Evolutionary conservation across 2,888 invertebrate genomes (phyloP), one percentile per base, ranked within the genome.

Genomic region (Vesta saturnalis): DNA sequence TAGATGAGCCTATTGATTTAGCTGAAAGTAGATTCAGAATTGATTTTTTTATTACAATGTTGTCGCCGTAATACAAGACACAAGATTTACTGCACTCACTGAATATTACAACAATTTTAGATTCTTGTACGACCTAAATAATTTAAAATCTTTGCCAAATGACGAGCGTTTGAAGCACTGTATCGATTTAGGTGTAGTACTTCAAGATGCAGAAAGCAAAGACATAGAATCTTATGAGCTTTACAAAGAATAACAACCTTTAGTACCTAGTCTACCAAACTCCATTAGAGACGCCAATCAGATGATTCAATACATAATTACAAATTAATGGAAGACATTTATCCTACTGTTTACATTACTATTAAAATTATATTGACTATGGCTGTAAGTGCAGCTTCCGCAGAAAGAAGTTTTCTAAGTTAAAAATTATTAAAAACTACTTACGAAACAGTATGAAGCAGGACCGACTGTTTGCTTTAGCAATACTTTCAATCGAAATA

Each of bases 401-500:
- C 43, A 8, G 43, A 43, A 43, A 43, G 43, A 43, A 43, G 43
- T n/a, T 43, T 43, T 43, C 43, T 43, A 43, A 43, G 43, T 43
- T 43, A 43, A 43, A 4, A 43, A 43, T 43, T 43, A 43, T 43
- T 43, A 43, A 49, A 19, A 49, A 10, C 19, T 49, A 19, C 19
- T 49, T 49, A 19, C n/a, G 49, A 19, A 49, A 49, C 19, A 6
- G 49, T 19, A 49, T 49, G 47, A 54, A 54, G 54, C 54, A 54
- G 19, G 16, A 56, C 22, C 56, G 22, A 56, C 56, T 56, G 22
- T 56, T 22, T 56, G 56, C 56, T 21, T 56, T 56, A 56, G 16
- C 19, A 49, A 49, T 49, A 18, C 49, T 49, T 1, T 56, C 56
- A 56, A 56, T 56, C 56, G 56, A 56, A 56, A n/a, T 22, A 56